Evolutionary conservation across 2,797 vertebrate species (phyloP), one percentile per base, ranked within the genome.

Genomic region (Dendrocincla fuliginosa): DNA sequence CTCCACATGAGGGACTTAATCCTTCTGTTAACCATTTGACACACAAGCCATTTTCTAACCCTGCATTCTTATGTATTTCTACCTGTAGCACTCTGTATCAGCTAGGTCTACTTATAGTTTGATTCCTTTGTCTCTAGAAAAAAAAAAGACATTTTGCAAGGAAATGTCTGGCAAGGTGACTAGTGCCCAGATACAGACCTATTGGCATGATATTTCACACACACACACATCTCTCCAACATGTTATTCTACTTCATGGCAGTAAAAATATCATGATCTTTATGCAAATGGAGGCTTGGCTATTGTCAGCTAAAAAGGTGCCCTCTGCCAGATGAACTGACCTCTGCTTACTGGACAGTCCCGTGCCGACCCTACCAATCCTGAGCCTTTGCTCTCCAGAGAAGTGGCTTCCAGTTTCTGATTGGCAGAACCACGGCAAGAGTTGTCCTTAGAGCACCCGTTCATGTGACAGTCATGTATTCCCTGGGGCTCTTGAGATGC

Each of bases 371-470:
- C 96, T 57, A 87, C 95, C 6, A 79, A 92, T 79, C 82, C 90
- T 0, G 94, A 95, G 63, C 87, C 87, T 79, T 96, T 98, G 76
- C 50, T 97, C 83, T 97, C 96, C 23, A 50, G 92, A 46, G 95
- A 79, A 57, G 80, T 4, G 5, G 68, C 76, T 85, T 91, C 91
- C 39, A 94, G 74, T 60, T 97, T 98, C 42, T 97, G 97, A 25
- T 3, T 81, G 75, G 93, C 67, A 27, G 96, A 96, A 56, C 96
- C 96, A 7, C 64, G 83, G 82, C 96, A 95, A 1, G 86, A 96
- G 82, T 6, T 93, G 71, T 98, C 97, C 85, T 98, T 98, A 69
- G 96, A 94, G 5, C 87, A 97, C 55, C 92, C 89, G 10, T 95
- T 93, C 46, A 73, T 3, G 2, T 91, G 96, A 52, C 97, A 96